These are phyloP conservation scores for Enteromius unitaeniatus DNA, from an alignment of 2,797 vertebrate species.

Conservation along the genomic window DNA sequence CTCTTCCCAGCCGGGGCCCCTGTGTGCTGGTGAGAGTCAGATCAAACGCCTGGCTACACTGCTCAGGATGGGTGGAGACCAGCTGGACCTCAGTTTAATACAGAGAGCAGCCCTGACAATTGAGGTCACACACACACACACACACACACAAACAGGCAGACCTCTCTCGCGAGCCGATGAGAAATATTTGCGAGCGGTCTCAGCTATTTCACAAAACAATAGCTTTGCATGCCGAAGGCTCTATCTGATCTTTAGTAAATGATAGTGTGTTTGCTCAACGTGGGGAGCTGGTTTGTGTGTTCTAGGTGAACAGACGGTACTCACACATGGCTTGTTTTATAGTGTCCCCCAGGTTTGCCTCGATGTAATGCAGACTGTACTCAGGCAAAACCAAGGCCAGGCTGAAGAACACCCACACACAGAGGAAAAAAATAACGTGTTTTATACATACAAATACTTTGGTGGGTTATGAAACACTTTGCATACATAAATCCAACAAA, in stretches of 20 bases:
- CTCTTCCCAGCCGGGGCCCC: slow-evolving; percentile 31
- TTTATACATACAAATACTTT: slow-evolving; percentile 13
- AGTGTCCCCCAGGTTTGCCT: slow-evolving; percentile 90
- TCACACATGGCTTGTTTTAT: slow-evolving; percentile 93
- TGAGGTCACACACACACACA: slow-evolving; percentile 33
- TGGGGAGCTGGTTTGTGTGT: slow-evolving; percentile 25
- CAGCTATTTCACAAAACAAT: slow-evolving; percentile 35
- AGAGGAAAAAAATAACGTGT: slow-evolving; percentile 41
- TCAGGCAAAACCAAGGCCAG: slow-evolving; percentile 95
- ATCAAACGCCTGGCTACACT: slow-evolving; percentile 45
- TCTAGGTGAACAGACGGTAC: slow-evolving; percentile 69
- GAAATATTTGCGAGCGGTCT: slow-evolving; percentile 16
- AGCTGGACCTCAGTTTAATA: slow-evolving; percentile 52
- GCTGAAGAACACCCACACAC: slow-evolving; percentile 71
- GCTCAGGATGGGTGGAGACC: slow-evolving; percentile 45
- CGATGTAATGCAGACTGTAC: slow-evolving; percentile 98
- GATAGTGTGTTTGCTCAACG: slow-evolving; percentile 20
- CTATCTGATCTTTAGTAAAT: slow-evolving; percentile 21
- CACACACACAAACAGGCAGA: slow-evolving; percentile 37
- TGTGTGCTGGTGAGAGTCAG: slow-evolving; percentile 40
- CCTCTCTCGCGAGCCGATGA: not conserved
- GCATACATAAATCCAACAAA: slow-evolving; percentile 22
- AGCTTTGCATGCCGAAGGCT: slow-evolving; percentile 3
- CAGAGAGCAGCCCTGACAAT: slow-evolving; percentile 39
- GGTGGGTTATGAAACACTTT: slow-evolving; percentile 10